phyloP scores from a whole-genome alignment of 92 coral and sea anemone species.

The Plumapathes pennacea region DNA sequence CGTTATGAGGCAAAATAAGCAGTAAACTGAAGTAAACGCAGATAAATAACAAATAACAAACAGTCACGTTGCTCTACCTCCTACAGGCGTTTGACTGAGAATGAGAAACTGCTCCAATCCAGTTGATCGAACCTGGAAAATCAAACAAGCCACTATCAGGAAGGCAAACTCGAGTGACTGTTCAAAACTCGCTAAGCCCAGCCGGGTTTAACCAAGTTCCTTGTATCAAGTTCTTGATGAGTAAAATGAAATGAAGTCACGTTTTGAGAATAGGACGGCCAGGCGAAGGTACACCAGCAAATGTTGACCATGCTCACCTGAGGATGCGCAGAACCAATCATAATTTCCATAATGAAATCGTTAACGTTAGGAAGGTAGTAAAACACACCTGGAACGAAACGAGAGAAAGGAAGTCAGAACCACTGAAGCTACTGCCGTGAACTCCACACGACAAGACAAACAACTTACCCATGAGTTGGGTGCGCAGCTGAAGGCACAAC shows the following conservation, averaged over 20 bases:
- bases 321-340: slow-evolving; percentile 74
- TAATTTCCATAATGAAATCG: slow-evolving; percentile 77
- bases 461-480: slow-evolving; percentile 76
- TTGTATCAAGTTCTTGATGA: too few relatives aligned
- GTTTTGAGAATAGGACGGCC: not conserved
- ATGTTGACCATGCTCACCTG: slow-evolving; percentile 61
- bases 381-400: slow-evolving; percentile 68
- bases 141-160: not conserved
- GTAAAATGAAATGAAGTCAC: too few relatives aligned
- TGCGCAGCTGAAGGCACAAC: slow-evolving; percentile 78
- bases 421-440: not conserved
- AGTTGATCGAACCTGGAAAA: slow-evolving; percentile 73
- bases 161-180: too few relatives aligned
- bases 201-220: too few relatives aligned
- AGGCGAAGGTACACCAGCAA: too few relatives aligned
- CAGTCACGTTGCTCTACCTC: too few relatives aligned
- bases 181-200: too few relatives aligned
- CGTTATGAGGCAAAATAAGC: too few relatives aligned
- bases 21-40: too few relatives aligned
- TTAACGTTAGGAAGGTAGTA: slow-evolving; percentile 87
- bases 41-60: too few relatives aligned
- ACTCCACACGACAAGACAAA: not conserved
- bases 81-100: slow-evolving; percentile 88
- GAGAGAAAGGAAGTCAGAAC: not conserved
- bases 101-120: slow-evolving; percentile 81